A percentile compares a stretch with the other conserved stretches of the same genome.
These are phyloP conservation scores for Pammene fasciana DNA, from an alignment of 2,888 invertebrate species.

Conservation along the genomic window DNA sequence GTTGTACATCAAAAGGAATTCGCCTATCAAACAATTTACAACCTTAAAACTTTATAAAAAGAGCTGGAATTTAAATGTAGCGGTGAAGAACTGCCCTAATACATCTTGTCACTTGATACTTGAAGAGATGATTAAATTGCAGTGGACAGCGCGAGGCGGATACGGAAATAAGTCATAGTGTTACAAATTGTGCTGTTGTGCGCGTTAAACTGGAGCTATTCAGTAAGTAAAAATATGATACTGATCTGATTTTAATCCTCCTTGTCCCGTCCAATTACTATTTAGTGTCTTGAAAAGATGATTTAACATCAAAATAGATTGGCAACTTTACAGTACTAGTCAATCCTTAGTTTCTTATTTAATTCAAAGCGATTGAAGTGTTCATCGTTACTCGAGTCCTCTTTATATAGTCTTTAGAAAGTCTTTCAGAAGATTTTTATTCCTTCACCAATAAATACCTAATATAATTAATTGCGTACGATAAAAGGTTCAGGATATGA, in stretches of 20 bases:
- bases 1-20: slow-evolving; percentile 79
- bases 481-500: no score
- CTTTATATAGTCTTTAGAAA: no score
- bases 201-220: slow-evolving; percentile 13
- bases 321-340: no score
- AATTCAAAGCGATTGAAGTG: no score
- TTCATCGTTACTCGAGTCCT: no score
- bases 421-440: no score
- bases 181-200: slow-evolving; percentile 60
- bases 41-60: slow-evolving; percentile 60
- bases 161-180: slow-evolving; percentile 67
- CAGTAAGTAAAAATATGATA: not conserved
- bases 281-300: not conserved
- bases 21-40: slow-evolving; percentile 60
- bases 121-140: slow-evolving; percentile 73
- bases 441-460: no score
- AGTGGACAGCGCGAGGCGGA: slow-evolving; percentile 67
- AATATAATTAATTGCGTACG: no score
- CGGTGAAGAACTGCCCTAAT: slow-evolving; percentile 62
- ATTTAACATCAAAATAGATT: no score
- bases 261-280: not conserved
- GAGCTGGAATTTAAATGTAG: slow-evolving; percentile 50
- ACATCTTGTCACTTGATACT: slow-evolving; percentile 73
- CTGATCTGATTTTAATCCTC: not conserved
- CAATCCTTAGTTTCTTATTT: no score